Base-by-base conservation (phyloP, 2,888 invertebrate genomes). In the Cantharis lateralis region DNA sequence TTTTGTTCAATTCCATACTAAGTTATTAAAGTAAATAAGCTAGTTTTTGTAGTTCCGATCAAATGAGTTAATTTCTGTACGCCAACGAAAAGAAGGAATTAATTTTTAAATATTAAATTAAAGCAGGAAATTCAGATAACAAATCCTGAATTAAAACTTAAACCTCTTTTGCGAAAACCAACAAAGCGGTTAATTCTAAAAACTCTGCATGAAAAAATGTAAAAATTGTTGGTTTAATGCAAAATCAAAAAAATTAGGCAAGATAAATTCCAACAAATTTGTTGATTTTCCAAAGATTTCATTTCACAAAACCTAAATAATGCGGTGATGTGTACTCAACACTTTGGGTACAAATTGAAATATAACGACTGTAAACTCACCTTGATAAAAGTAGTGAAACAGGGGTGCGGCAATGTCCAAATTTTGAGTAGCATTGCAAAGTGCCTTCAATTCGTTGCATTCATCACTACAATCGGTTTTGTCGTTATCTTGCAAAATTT, bases 251-350 rank as follows among this genome's bases (percentile, higher is more conserved):
- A 1, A 9, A 62, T 16, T 62, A 18, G 13, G 20, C 16, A 15
- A 20, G n/a, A 20, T 20, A n/a, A 20, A 20, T 15, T n/a, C 11
- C 18, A 66, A 20, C n/a, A 66, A 66, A 66, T 16, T 48, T 48
- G 48, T 48, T 81, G 66, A 70, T 83, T 78, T 83, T 62, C 83
- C 83, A 82, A 83, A 83, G 82, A 63, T 76, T 71, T 28, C 70
- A 82, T 83, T 83, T 82, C 82, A 82, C 79, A 78, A 62, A 78
- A 78, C 71, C 61, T 48, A 62, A 28, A 70, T 48, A 9, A 70
- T 48, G 1, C 32, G 70, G 73, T 79, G 81, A 80, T 79, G 80
- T 82, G 83, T 81, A 83, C 84, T 84, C 84, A 84, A 84, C 81
- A 74, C 83, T 84, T 84, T 84, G 84, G 83, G 28, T 62, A 11